Conservation (phyloP, 2,113 vertebrate genomes). For the Meriones unguiculatus region DNA sequence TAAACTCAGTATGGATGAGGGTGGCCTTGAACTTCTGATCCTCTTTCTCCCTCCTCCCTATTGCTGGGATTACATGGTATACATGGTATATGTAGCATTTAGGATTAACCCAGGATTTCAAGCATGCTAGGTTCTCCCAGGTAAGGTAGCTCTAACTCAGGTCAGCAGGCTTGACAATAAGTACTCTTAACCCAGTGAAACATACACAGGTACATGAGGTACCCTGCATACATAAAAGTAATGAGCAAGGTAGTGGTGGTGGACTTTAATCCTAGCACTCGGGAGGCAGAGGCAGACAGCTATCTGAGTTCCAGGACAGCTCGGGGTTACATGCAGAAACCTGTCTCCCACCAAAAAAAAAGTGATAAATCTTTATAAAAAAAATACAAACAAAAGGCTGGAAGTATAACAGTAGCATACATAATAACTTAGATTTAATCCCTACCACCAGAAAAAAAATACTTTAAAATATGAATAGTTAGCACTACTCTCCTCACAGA, state of each 20-base stretch:
- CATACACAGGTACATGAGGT: background rate
- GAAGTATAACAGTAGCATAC: background rate
- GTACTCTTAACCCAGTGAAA: background rate
- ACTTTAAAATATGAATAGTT: background rate
- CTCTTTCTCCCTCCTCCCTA: background rate
- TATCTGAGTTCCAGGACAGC: background rate
- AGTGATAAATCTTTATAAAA: background rate
- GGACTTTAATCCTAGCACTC: background rate
- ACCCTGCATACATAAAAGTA: background rate
- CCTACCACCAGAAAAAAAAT: background rate
- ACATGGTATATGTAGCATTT: background rate
- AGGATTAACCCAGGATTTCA: background rate
- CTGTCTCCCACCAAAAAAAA: background rate
- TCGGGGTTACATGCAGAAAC: background rate
- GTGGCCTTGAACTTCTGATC: background rate
- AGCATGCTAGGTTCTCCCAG: background rate
- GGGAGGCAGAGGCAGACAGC: background rate
- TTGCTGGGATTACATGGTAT: background rate
- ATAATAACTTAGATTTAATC: background rate
- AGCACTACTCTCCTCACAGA: slow-evolving; percentile 5
- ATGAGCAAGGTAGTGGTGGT: background rate
- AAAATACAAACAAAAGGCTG: background rate
- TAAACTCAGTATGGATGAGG: background rate
- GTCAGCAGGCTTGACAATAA: background rate
- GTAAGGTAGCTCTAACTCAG: background rate